phyloP scores from a whole-genome alignment of 2,113 vertebrate genomes.

The Diadophis punctatus region DNA sequence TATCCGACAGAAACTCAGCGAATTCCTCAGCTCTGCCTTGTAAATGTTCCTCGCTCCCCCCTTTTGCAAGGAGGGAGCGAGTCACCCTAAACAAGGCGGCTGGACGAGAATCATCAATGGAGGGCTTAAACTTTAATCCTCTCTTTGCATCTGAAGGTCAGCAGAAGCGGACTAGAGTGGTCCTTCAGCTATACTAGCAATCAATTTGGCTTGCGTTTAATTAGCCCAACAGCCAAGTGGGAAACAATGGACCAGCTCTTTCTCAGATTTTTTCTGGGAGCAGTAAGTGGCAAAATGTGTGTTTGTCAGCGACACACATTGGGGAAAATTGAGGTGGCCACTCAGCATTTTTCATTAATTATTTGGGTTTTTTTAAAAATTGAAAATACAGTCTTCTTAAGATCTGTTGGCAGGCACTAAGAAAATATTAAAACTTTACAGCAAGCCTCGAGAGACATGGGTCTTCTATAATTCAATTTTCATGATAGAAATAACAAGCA shows the following conservation, averaged over 20 bases:
- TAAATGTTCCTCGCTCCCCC: too few relatives aligned
- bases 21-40: too few relatives aligned
- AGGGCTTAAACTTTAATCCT: background rate
- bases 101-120: too few relatives aligned
- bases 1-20: too few relatives aligned
- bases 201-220: background rate
- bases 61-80: too few relatives aligned
- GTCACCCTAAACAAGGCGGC: too few relatives aligned
- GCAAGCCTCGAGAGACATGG: background rate
- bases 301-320: background rate
- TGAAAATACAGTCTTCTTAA: background rate
- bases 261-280: background rate
- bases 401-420: too few relatives aligned
- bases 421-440: background rate
- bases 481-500: background rate
- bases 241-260: background rate
- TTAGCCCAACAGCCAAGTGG: background rate
- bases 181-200: background rate
- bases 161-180: background rate
- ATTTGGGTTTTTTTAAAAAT: background rate
- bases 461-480: background rate
- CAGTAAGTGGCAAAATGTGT: background rate
- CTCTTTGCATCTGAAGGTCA: background rate
- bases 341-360: background rate
- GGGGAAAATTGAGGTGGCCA: background rate